Evolutionary conservation across 2,797 vertebrate species (phyloP).

Genomic region (Darevskia nairensis): DNA sequence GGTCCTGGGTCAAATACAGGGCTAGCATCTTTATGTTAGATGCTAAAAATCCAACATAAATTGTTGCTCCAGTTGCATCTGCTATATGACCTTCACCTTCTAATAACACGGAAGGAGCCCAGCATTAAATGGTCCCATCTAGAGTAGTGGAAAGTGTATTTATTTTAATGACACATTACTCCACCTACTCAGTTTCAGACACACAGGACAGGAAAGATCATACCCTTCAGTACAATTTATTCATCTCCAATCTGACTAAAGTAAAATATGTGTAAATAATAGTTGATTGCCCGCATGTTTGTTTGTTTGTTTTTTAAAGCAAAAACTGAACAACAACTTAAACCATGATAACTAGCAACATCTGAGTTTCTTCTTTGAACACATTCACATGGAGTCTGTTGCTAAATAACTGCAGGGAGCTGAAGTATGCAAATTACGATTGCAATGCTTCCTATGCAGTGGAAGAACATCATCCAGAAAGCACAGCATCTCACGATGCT

Average conservation of each 20-base stretch:
- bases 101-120: background rate
- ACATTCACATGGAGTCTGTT: background rate
- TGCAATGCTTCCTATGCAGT: background rate
- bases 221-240: background rate
- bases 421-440: background rate
- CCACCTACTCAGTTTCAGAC: background rate
- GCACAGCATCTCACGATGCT: background rate
- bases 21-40: no score
- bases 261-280: background rate
- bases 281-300: background rate
- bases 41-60: background rate
- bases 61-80: background rate
- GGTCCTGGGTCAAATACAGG: constrained; percentile 4
- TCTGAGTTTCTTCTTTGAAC: background rate
- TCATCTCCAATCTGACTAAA: background rate
- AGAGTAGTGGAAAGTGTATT: background rate
- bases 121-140: background rate
- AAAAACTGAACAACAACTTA: background rate
- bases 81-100: background rate
- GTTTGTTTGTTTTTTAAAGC: background rate
- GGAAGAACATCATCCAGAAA: no score
- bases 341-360: background rate
- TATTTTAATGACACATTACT: background rate
- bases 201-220: background rate
- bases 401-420: background rate